phyloP scores from a whole-genome alignment of 2,113 vertebrate genomes.

The Atrichornis clamosus region DNA sequence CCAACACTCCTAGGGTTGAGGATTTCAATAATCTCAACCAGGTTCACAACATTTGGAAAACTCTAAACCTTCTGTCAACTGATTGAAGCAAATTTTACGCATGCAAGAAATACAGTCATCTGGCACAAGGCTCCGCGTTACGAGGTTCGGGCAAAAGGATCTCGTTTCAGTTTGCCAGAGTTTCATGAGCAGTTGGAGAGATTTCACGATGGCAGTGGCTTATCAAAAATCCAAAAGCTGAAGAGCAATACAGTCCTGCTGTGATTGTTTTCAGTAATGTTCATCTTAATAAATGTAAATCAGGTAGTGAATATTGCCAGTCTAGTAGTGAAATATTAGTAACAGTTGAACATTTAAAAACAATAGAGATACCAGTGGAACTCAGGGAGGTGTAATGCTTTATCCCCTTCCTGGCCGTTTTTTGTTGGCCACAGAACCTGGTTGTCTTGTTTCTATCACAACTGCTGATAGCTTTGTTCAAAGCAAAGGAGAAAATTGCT shows the following conservation, averaged over 20 bases:
- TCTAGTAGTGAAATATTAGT: not conserved
- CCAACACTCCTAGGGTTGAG: constrained; percentile 25
- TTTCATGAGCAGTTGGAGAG: constrained; percentile 6
- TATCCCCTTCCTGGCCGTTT: not conserved
- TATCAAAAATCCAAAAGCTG: not conserved
- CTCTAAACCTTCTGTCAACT: constrained; percentile 31
- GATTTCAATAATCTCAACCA: constrained; percentile 61
- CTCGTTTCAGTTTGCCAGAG: constrained; percentile 30
- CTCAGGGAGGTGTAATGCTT: not conserved
- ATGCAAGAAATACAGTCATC: constrained; percentile 11
- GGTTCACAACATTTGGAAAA: constrained; percentile 55
- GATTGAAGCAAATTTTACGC: constrained; percentile 31
- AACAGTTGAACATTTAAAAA: not conserved
- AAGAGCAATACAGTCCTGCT: not conserved
- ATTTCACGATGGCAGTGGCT: not conserved
- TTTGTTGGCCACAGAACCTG: not conserved
- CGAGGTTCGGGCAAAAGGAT: not conserved
- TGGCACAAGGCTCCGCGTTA: constrained; percentile 9
- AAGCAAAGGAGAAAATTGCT: not conserved
- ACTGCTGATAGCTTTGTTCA: not conserved
- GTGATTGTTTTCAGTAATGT: not conserved
- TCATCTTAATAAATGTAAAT: not conserved
- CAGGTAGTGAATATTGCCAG: not conserved
- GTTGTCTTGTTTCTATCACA: not conserved
- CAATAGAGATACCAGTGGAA: not conserved